Base-by-base conservation (phyloP, 2,888 invertebrate species). In the Microplitis manilae region DNA sequence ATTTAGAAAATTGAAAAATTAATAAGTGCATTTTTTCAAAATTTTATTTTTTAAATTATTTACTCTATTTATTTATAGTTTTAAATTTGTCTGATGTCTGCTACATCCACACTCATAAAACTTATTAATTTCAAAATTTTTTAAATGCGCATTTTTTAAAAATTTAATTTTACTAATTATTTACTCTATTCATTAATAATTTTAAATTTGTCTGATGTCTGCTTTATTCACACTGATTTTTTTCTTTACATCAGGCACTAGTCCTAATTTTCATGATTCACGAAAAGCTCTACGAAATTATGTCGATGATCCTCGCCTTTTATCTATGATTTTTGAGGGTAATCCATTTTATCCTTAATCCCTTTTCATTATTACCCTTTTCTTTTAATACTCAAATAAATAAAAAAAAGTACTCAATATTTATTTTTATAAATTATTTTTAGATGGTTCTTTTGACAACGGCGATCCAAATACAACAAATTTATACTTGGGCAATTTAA, bases 391-490 rank as follows among this genome's bases (percentile, higher is more conserved):
- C 9, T 65, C 2, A 69, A 68, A 9, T 9, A 40, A 50, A 9
- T 39, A 15, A 7, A 73, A 13, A 13, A 41, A 41, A 17, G 20
- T 39, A 68, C 20, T 17, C 17, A 65, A 15, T 65, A 59, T 68
- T 60, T 41, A 67, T 71, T 39, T 15, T 61, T 30, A 30, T 39
- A 17, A 61, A 41, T 9, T 78, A 81, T 84, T 87, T 84, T 50
- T 78, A 89, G 90, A 94, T 64, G 97, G 97, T 38, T 97, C 97
- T 0, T 97, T 96, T 89, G 98, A 98, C 90, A 96, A 96, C 78
- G 98, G 97, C 0, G 99, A 99, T 92, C 98, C 98, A 50, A 97
- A 96, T 85, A 99, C 99, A 1, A 99, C 99, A 70, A 99, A 99
- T 90, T 92, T 99, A 60, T 99, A 99, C 90, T 92, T 99, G 74